Base-by-base conservation (phyloP, 2,113 vertebrate species). In the Pluvianellus socialis region DNA sequence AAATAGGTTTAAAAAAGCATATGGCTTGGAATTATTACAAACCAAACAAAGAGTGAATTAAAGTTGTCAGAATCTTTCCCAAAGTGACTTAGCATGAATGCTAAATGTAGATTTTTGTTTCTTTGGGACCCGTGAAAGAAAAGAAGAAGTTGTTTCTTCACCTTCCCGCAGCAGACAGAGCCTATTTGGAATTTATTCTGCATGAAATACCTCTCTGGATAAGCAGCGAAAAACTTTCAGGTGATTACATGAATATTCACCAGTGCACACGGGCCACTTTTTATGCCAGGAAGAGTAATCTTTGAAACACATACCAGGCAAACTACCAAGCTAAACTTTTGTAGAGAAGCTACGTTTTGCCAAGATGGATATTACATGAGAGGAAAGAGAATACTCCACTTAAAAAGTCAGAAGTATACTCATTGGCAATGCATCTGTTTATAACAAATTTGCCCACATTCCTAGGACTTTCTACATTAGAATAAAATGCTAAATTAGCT, bases 241-340 rank as follows among this genome's bases (percentile, higher is more conserved):
- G 82, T 96, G 86, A 62, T 23, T 35, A 58, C 84, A 97, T 97
- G 90, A 98, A 98, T 97, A 98, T 97, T 98, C 97, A 98, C 86
- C 70, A 97, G 53, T 50, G 53, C 72, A 83, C n/a, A 63, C 19
- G 27, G 47, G 84, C 85, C 75, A 86, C 72, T 79, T 95, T 89
- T 90, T 65, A 82, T 35, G 88, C 71, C 73, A 92, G 40, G 76
- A 50, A 93, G 89, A 85, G 84, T 94, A 97, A 97, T 94, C 75
- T 93, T 96, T 91, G 73, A 79, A 96, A 96, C 44, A 80, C 50
- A 96, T 97, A 96, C 92, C 42, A 93, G 66, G 71, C 75, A 92
- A 98, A 95, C 81, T 95, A 89, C 38, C 21, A 76, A 27, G 63
- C 67, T 82, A 95, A 97, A 95, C 33, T 88, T 95, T 73, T 89